phyloP scores from a whole-genome alignment of 2,797 vertebrate species.

The Muraenolepis orangiensis region DNA sequence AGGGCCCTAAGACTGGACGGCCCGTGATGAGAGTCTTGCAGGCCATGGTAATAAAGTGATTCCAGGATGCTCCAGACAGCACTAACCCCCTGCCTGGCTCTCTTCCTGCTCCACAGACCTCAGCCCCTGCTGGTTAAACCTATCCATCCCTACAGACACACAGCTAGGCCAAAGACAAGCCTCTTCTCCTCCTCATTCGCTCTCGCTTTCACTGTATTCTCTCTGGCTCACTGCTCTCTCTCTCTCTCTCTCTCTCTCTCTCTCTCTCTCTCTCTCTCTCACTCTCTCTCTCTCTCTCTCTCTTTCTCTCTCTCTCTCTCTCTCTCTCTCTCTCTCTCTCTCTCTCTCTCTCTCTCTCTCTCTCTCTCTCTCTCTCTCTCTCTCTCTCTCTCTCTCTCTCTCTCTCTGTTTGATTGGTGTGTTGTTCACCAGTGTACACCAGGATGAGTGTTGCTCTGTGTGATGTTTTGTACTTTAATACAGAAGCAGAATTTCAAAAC shows the following conservation, averaged over 20 bases:
- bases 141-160: constrained; percentile 65
- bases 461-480: neutral
- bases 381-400: constrained; percentile 16
- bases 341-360: constrained; percentile 38
- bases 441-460: too few species aligned
- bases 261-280: constrained; percentile 29
- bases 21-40: constrained; percentile 60
- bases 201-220: constrained; percentile 36
- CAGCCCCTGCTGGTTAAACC: constrained; percentile 63
- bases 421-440: constrained; percentile 45
- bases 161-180: constrained; percentile 62
- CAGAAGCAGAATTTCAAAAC: too few species aligned
- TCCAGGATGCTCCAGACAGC: constrained; percentile 58
- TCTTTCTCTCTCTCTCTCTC: constrained; percentile 33
- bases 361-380: constrained; percentile 37
- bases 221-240: constrained; percentile 30
- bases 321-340: constrained; percentile 22
- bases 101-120: constrained; percentile 64
- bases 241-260: constrained; percentile 29
- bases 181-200: constrained; percentile 38
- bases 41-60: constrained; percentile 64
- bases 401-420: constrained; percentile 43
- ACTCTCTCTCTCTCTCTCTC: constrained; percentile 32
- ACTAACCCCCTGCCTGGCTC: constrained; percentile 60
- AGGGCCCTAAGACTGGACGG: constrained; percentile 52